These are phyloP conservation scores for Oncopodura yosiiana DNA, from an alignment of 1,140 invertebrate genomes.

Conservation along the genomic window DNA sequence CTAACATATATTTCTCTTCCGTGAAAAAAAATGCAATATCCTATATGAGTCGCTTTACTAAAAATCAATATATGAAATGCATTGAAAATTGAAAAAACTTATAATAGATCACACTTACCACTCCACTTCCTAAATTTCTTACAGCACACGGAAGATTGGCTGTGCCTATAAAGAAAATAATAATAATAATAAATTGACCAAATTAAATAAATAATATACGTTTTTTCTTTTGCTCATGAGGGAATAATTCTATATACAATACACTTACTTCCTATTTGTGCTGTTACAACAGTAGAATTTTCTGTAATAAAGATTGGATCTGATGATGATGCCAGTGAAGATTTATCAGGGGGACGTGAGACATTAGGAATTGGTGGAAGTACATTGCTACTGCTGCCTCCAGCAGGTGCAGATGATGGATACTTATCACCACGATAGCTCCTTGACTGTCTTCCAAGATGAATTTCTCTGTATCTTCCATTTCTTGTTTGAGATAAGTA, in stretches of 20 bases:
- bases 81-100: no score
- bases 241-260: no score
- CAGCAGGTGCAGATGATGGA: constrained; percentile 3
- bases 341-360: constrained; percentile 21
- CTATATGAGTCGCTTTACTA: background rate
- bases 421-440: constrained; percentile 23
- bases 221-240: no score
- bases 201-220: no score
- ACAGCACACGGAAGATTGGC: constrained; percentile 60
- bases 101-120: constrained; percentile 59
- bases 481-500: background rate
- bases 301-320: constrained; percentile 36
- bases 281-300: constrained; percentile 48
- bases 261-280: constrained; percentile 61
- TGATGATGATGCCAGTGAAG: no score
- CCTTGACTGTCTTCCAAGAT: constrained; percentile 14
- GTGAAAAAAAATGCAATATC: background rate
- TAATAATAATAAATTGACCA: no score
- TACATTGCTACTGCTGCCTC: background rate
- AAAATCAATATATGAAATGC: background rate
- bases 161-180: no score
- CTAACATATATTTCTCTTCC: no score
- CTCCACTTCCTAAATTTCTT: constrained; percentile 55
- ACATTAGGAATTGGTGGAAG: constrained; percentile 1
- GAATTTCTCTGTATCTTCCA: background rate